These are phyloP conservation scores for Calidris pugnax DNA, from an alignment of 2,113 vertebrate species.

Conservation along the genomic window DNA sequence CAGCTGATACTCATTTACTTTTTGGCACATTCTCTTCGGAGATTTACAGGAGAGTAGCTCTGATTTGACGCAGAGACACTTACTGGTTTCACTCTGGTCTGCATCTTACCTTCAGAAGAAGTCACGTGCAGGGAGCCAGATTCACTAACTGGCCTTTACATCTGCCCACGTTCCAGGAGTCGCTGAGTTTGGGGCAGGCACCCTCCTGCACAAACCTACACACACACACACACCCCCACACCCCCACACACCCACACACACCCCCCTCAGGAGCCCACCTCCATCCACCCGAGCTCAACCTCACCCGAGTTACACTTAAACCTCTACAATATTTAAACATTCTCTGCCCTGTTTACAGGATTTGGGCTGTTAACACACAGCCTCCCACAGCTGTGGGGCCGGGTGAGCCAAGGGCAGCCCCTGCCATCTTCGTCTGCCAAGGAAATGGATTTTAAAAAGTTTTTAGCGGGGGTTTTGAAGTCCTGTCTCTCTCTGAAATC, in stretches of 20 bases:
- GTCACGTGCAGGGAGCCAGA: fast-evolving
- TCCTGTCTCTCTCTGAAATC: not conserved
- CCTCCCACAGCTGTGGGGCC: not conserved
- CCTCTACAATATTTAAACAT: not conserved
- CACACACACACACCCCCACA: fast-evolving
- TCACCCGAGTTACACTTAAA: not conserved
- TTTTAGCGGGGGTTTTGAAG: slow-evolving; percentile 8
- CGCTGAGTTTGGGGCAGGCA: fast-evolving
- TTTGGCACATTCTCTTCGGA: not conserved
- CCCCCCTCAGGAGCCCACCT: not conserved
- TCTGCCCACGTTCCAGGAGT: not conserved
- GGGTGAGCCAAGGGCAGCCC: slow-evolving; percentile 2
- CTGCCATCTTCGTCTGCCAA: not conserved
- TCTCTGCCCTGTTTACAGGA: not conserved
- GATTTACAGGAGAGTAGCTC: not conserved
- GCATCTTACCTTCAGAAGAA: not conserved
- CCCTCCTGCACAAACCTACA: not conserved
- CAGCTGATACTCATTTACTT: not conserved
- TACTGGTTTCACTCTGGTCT: not conserved
- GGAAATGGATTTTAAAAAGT: not conserved
- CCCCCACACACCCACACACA: not conserved
- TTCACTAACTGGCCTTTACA: not conserved
- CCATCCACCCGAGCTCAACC: not conserved
- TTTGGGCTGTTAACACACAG: not conserved
- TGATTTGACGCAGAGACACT: not conserved